Base-by-base conservation (phyloP, 35 echinoderm and acorn worm species). In the Heliocidaris erythrogramma region DNA sequence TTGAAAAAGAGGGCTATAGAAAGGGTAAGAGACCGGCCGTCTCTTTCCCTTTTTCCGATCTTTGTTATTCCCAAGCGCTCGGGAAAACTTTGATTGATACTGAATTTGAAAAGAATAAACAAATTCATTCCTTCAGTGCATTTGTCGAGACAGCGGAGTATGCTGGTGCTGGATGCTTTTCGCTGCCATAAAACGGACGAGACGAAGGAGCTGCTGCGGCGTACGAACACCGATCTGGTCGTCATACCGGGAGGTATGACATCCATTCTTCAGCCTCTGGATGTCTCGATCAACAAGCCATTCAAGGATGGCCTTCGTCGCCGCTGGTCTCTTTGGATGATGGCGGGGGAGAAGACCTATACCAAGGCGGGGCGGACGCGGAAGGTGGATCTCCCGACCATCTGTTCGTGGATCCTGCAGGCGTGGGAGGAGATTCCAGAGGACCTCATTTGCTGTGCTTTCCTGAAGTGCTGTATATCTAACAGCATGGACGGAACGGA, bases 241-340 rank as follows among this genome's bases (percentile, higher is more conserved):
- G 90, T 95, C 5, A 97, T 97, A n/a, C 94, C 94, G 29, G 96
- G 91, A 9, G 96, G 93, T 18, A 86, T 96, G 31, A 96, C 93
- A 4, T 91, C 49, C 32, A 88, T 91, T 16, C 90, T 95, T 2
- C 95, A 95, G 60, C 91, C 90, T 10, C 48, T 95, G 5, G 95
- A 93, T 50, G 49, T 93, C 4, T 30, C 85, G 5, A 60, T 94
- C 60, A 94, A 96, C 69, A 30, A 88, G 32, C 85, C 89, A 2
- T 96, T 96, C 31, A 96, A 96, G 47, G 48, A 91, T 13, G 60
- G 86, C 13, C 31, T 94, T 21, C 92, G 86, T 9, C n/a, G 60
- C 12, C 13, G 13, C 29, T 90, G 93, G 95, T 56, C 47, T n/a
- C n/a, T n/a, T n/a, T n/a, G n/a, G n/a, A n/a, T n/a, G n/a, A n/a